Evolutionary conservation across 2,888 invertebrate species (phyloP).

Genomic region (Spilarctia lutea): DNA sequence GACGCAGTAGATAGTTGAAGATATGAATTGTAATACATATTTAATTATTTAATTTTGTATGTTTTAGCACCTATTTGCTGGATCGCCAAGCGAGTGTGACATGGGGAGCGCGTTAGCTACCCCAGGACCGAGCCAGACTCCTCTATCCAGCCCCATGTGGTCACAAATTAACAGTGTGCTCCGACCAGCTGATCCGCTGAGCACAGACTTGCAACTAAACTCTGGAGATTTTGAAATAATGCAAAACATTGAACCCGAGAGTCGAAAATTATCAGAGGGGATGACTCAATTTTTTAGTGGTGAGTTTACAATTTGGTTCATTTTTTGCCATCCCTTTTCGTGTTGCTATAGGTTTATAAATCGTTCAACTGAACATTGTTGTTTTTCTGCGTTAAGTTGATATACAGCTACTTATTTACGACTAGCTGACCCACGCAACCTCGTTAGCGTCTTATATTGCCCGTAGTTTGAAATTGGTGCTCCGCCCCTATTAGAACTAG

Average conservation of each 20-base stretch:
- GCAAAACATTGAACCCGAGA: constrained; percentile 17
- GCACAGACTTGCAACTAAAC: constrained; percentile 63
- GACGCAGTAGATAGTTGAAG: too few species aligned
- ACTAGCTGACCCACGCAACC: too few species aligned
- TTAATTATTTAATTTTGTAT: background rate
- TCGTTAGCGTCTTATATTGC: too few species aligned
- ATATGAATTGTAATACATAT: background rate
- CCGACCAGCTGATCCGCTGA: constrained; percentile 53
- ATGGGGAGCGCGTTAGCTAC: constrained; percentile 53
- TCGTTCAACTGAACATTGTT: background rate
- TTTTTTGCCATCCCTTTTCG: background rate
- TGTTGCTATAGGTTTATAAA: background rate
- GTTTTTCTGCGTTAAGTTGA: too few species aligned
- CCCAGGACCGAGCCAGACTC: constrained; percentile 36
- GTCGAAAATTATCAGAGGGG: constrained; percentile 34
- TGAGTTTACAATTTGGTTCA: constrained; percentile 3
- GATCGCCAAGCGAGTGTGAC: constrained; percentile 53
- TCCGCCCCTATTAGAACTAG: too few species aligned
- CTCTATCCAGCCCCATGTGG: constrained; percentile 44
- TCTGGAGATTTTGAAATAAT: constrained; percentile 64
- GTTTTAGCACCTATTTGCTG: constrained; percentile 30
- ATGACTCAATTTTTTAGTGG: constrained; percentile 37
- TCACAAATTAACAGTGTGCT: constrained; percentile 42
- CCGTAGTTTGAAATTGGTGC: too few species aligned
- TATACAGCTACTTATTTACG: too few species aligned